phyloP scores from a whole-genome alignment of 2,113 vertebrate genomes.

The Hypocryptadius cinnamomeus region DNA sequence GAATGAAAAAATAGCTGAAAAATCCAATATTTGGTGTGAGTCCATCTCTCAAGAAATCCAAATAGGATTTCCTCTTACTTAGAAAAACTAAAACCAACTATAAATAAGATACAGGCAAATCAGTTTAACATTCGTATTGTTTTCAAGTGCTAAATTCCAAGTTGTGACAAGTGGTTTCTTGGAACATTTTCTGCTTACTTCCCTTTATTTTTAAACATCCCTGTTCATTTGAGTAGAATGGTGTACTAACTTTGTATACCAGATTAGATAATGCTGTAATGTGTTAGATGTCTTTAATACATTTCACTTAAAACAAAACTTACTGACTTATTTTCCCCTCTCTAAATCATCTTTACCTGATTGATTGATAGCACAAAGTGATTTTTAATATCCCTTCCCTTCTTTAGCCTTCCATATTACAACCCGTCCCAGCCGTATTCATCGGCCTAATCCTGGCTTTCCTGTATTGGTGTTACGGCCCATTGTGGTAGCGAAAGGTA shows the following conservation, averaged over 20 bases:
- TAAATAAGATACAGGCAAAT: background rate
- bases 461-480: slow-evolving; percentile 99
- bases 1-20: background rate
- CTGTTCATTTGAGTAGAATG: slow-evolving; percentile 37
- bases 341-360: slow-evolving; percentile 72
- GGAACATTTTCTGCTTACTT: slow-evolving; percentile 17
- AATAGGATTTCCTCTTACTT: slow-evolving; percentile 1
- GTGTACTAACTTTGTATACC: slow-evolving; percentile 54
- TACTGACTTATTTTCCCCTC: slow-evolving; percentile 64
- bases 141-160: slow-evolving; percentile 12
- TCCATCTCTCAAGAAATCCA: slow-evolving; percentile 7
- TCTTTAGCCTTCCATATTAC: slow-evolving; percentile 98
- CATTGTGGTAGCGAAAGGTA: slow-evolving; percentile 99
- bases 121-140: background rate
- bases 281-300: slow-evolving; percentile 73
- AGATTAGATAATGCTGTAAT: slow-evolving; percentile 58
- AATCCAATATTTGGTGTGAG: background rate
- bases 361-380: slow-evolving; percentile 81
- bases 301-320: slow-evolving; percentile 62
- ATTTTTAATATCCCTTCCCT: slow-evolving; percentile 94
- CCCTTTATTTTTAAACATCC: slow-evolving; percentile 35
- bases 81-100: background rate
- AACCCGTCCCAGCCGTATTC: slow-evolving; percentile 99
- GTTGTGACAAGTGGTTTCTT: background rate
- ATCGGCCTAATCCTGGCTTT: slow-evolving; percentile 99